Evolutionary conservation across 1,140 invertebrate genomes (phyloP).

Genomic region (Neuroterus valhalla): DNA sequence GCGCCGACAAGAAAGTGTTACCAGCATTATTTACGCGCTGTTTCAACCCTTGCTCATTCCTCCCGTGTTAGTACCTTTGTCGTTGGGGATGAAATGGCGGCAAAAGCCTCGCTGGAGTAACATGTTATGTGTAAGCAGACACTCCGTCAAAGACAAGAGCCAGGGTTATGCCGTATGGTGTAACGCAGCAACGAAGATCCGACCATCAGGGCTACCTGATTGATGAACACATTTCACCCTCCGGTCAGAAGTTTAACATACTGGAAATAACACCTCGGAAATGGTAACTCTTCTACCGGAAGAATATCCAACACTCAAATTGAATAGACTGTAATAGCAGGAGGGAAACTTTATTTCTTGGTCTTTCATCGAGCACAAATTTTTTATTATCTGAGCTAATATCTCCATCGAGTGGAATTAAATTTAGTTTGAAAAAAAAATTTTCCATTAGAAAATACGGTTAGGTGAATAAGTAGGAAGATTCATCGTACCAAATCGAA

Average conservation of each 20-base stretch:
- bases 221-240: conserved; percentile 22
- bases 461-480: too few relatives aligned
- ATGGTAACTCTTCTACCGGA: not conserved
- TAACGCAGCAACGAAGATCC: not conserved
- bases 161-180: conserved; percentile 27
- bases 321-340: too few relatives aligned
- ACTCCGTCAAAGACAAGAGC: conserved; percentile 37
- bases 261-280: conserved; percentile 2
- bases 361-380: not conserved
- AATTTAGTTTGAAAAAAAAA: too few relatives aligned
- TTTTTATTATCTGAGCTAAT: too few relatives aligned
- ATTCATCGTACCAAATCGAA: too few relatives aligned
- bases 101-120: conserved; percentile 36
- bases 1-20: conserved; percentile 39
- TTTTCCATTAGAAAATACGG: too few relatives aligned
- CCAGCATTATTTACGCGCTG: conserved; percentile 54
- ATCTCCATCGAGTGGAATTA: too few relatives aligned
- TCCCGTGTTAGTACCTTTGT: conserved; percentile 36
- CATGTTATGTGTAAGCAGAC: conserved; percentile 34
- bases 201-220: not conserved
- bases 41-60: conserved; percentile 39
- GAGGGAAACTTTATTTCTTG: too few relatives aligned
- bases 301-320: too few relatives aligned
- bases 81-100: conserved; percentile 34
- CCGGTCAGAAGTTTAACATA: conserved; percentile 2